These are phyloP conservation scores for Hypomesus transpacificus DNA, from an alignment of 2,113 vertebrate species.

Conservation along the genomic window DNA sequence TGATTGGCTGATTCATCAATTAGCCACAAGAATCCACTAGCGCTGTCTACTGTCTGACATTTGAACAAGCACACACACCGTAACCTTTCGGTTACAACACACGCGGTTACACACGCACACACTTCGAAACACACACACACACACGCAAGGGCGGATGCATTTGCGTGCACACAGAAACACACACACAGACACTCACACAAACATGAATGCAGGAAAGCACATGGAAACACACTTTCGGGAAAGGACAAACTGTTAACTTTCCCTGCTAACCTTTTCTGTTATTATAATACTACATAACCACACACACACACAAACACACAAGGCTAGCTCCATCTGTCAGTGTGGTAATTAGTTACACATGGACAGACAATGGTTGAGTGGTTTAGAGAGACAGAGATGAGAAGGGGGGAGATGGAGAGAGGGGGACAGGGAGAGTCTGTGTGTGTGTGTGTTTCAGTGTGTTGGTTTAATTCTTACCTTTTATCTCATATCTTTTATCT, in stretches of 20 bases:
- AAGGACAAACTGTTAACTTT: neutral
- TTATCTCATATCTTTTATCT: too few species aligned
- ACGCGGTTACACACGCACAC: neutral
- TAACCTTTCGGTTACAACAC: neutral
- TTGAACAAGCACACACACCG: neutral
- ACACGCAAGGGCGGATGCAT: neutral
- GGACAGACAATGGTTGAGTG: neutral
- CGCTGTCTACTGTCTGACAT: slow-evolving; percentile 7
- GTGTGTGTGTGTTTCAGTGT: slow-evolving; percentile 8
- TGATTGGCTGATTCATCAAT: neutral
- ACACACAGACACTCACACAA: neutral
- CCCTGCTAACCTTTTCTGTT: neutral
- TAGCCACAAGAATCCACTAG: neutral
- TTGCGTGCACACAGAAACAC: neutral
- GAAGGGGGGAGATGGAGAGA: neutral
- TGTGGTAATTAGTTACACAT: slow-evolving; percentile 22
- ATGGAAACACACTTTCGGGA: neutral
- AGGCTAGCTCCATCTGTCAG: neutral
- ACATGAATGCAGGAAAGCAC: neutral
- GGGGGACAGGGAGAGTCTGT: neutral
- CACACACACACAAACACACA: neutral
- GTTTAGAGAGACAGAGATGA: slow-evolving; percentile 1
- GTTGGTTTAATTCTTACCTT: too few species aligned
- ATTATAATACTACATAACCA: neutral
- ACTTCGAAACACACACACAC: neutral